phyloP scores from a whole-genome alignment of 2,113 vertebrate species.

The Asarcornis scutulata region DNA sequence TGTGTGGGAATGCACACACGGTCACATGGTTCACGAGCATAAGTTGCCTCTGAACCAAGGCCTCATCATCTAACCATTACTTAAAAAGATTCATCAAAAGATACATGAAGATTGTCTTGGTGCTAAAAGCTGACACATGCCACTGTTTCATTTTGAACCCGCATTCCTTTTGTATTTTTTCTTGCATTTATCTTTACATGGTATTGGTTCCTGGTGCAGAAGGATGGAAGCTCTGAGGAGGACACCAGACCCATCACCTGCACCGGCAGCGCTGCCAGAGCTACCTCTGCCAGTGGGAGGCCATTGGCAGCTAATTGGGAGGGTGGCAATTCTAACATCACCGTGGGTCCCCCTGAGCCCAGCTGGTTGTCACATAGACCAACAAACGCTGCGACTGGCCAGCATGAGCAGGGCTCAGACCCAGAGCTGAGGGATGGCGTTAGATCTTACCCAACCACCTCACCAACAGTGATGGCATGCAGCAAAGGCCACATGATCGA shows the following conservation, averaged over 20 bases:
- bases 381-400: not conserved
- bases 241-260: not conserved
- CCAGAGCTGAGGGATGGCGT: not conserved
- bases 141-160: not conserved
- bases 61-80: not conserved
- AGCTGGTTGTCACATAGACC: not conserved
- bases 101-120: not conserved
- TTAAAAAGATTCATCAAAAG: not conserved
- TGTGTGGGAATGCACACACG: not conserved
- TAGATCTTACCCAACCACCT: not conserved
- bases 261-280: accelerated
- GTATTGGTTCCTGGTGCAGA: accelerated
- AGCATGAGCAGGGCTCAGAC: not conserved
- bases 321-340: not conserved
- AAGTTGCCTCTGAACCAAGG: not conserved
- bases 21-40: not conserved
- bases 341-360: accelerated
- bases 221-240: accelerated
- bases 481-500: not conserved
- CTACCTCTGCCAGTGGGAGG: accelerated
- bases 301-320: accelerated
- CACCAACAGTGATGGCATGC: not conserved
- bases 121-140: not conserved
- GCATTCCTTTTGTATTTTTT: not conserved
- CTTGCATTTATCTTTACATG: not conserved